Conservation (phyloP, 2,797 vertebrate genomes). For the Pseudochirops cupreus region DNA sequence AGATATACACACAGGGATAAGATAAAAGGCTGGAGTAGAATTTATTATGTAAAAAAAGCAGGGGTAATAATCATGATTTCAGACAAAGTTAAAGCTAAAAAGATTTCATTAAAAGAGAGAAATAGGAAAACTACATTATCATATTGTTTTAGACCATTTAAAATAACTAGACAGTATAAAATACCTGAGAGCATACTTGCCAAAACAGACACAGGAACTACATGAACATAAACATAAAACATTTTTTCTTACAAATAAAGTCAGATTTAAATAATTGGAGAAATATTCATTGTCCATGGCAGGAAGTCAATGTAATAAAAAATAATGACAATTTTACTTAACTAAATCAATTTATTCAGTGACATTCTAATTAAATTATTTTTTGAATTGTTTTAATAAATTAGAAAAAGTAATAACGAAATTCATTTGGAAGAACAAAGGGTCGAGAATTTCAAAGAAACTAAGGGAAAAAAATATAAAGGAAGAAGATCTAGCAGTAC, state of each 20-base stretch:
- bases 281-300: background rate
- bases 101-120: background rate
- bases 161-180: background rate
- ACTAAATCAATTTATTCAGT: background rate
- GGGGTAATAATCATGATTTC: background rate
- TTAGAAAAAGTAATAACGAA: background rate
- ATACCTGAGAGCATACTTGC: background rate
- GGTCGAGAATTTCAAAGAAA: no score
- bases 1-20: background rate
- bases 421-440: no score
- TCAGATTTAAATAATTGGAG: background rate
- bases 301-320: background rate
- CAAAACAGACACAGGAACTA: background rate
- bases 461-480: no score
- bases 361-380: background rate
- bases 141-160: background rate
- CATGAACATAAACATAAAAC: background rate
- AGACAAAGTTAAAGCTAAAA: background rate
- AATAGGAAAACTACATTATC: background rate
- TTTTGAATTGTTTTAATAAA: background rate
- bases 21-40: background rate
- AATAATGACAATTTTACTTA: background rate
- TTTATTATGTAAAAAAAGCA: background rate
- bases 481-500: no score
- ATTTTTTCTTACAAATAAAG: background rate